These are phyloP conservation scores for Eledona agricola DNA, from an alignment of 2,888 invertebrate genomes.

Conservation along the genomic window DNA sequence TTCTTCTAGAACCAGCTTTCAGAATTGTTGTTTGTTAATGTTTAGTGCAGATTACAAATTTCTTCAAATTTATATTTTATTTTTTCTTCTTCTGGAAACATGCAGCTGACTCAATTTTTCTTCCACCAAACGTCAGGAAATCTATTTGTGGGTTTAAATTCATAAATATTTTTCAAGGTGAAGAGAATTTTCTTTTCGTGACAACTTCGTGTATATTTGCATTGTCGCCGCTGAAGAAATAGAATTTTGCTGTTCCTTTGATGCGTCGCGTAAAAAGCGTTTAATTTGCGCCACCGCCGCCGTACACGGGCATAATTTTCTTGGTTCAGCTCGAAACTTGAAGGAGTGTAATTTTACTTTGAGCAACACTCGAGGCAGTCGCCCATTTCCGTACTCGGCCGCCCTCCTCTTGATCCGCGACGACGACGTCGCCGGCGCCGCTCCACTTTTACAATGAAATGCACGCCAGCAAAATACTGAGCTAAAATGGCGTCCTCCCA, in stretches of 20 bases:
- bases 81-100: too few species aligned
- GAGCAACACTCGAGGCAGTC: constrained; percentile 55
- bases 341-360: constrained; percentile 61
- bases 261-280: constrained; percentile 36
- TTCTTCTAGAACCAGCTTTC: too few species aligned
- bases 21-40: too few species aligned
- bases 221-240: not conserved
- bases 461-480: constrained; percentile 59
- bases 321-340: constrained; percentile 59
- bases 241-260: not conserved
- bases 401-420: constrained; percentile 20
- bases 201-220: not conserved
- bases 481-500: constrained; percentile 60
- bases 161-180: too few species aligned
- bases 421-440: constrained; percentile 33
- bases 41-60: too few species aligned
- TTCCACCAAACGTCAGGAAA: too few species aligned
- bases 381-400: constrained; percentile 45
- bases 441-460: constrained; percentile 57
- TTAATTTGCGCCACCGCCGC: constrained; percentile 36
- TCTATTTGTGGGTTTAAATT: too few species aligned
- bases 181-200: too few species aligned
- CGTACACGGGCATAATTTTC: constrained; percentile 56
- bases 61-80: too few species aligned
- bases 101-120: too few species aligned